phyloP scores from a whole-genome alignment of 2,113 vertebrate species.

The Upupa epops region DNA sequence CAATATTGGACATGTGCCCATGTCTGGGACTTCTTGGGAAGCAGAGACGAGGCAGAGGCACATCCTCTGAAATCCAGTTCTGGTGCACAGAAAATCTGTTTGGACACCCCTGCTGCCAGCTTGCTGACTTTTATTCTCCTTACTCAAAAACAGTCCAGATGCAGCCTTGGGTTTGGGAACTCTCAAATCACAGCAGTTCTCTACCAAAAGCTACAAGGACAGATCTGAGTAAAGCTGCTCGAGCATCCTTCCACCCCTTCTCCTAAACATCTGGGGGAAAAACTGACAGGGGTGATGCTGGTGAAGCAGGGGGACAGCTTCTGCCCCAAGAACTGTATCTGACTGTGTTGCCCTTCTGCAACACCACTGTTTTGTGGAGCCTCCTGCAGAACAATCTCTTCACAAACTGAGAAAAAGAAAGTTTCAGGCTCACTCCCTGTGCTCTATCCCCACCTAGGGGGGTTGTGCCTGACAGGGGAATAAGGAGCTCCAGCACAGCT shows the following conservation, averaged over 20 bases:
- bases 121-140: not conserved
- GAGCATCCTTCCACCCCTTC: not conserved
- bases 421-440: not conserved
- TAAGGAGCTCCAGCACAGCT: not conserved
- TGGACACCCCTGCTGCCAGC: not conserved
- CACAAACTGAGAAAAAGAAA: not conserved
- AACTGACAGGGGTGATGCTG: not conserved
- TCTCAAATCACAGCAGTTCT: not conserved
- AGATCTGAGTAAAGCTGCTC: not conserved
- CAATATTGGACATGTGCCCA: not conserved
- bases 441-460: slow-evolving; percentile 42
- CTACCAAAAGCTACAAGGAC: not conserved
- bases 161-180: not conserved
- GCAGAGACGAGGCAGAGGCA: not conserved
- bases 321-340: not conserved
- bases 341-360: not conserved
- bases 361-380: not conserved
- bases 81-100: not conserved
- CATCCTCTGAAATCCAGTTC: not conserved
- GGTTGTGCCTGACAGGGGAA: not conserved
- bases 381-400: not conserved
- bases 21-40: not conserved
- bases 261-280: not conserved
- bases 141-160: not conserved
- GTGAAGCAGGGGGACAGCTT: not conserved